Conservation (phyloP, 92 coral and sea anemone species). For the Desmophyllum pertusum region DNA sequence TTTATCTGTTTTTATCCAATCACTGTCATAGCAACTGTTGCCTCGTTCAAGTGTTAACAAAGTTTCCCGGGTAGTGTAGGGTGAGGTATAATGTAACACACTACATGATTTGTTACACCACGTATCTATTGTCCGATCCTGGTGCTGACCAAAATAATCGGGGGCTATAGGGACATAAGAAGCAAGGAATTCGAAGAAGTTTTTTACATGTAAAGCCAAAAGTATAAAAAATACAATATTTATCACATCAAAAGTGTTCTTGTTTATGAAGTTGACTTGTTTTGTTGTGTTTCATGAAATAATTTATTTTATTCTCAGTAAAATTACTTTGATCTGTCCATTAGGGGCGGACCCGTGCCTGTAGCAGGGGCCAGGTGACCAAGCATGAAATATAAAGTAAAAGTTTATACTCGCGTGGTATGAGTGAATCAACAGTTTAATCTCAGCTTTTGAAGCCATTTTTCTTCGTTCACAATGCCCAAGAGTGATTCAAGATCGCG, state of each 20-base stretch:
- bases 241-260: too few relatives aligned
- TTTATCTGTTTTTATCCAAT: slow-evolving; percentile 67
- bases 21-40: slow-evolving; percentile 81
- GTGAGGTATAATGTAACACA: too few relatives aligned
- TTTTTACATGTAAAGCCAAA: too few relatives aligned
- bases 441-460: neutral
- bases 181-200: too few relatives aligned
- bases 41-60: slow-evolving; percentile 25
- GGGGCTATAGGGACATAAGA: too few relatives aligned
- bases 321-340: slow-evolving; percentile 11
- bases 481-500: slow-evolving; percentile 93
- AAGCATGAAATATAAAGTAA: neutral
- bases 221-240: too few relatives aligned
- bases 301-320: too few relatives aligned
- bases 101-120: too few relatives aligned
- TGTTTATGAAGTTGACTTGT: too few relatives aligned
- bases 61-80: neutral
- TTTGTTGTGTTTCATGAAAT: too few relatives aligned
- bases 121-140: too few relatives aligned
- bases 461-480: slow-evolving; percentile 59
- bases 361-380: slow-evolving; percentile 26
- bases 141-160: too few relatives aligned
- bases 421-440: neutral
- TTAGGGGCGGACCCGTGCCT: slow-evolving; percentile 10
- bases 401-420: neutral